Conservation (phyloP, 2,113 vertebrate genomes). For the Petromus typicus region DNA sequence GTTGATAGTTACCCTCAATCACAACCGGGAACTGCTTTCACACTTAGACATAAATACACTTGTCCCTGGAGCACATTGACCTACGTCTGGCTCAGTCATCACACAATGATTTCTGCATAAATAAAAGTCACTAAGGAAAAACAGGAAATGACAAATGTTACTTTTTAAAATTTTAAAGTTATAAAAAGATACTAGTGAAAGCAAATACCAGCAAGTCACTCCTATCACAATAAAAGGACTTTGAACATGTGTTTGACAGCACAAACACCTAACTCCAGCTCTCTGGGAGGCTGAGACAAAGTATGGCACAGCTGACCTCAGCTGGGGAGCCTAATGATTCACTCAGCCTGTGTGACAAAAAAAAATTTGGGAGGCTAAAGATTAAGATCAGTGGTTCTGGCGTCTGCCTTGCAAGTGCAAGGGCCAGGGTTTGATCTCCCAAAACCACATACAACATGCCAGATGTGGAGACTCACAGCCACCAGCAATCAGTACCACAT, state of each 20-base stretch:
- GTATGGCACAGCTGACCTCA: neutral
- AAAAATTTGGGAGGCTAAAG: too few relatives aligned
- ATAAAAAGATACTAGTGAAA: neutral
- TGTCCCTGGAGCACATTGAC: neutral
- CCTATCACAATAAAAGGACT: neutral
- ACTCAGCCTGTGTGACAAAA: neutral
- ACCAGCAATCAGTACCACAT: too few relatives aligned
- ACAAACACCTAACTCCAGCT: neutral
- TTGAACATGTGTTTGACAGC: neutral
- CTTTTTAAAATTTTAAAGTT: neutral
- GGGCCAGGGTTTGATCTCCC: too few relatives aligned
- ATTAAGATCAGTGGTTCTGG: too few relatives aligned
- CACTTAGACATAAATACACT: neutral
- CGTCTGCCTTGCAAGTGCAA: too few relatives aligned
- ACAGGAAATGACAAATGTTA: neutral
- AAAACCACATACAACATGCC: too few relatives aligned
- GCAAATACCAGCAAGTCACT: neutral
- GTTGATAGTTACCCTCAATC: neutral
- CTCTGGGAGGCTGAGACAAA: neutral
- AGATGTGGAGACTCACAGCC: too few relatives aligned
- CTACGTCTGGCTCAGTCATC: neutral
- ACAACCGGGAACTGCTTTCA: neutral
- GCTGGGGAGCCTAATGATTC: neutral
- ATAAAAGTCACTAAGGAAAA: neutral
- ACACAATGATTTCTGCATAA: neutral